A percentile compares a stretch with the other conserved stretches of the same genome.
Conservation (phyloP, 2,113 vertebrate species). For the Mohoua ochrocephala region DNA sequence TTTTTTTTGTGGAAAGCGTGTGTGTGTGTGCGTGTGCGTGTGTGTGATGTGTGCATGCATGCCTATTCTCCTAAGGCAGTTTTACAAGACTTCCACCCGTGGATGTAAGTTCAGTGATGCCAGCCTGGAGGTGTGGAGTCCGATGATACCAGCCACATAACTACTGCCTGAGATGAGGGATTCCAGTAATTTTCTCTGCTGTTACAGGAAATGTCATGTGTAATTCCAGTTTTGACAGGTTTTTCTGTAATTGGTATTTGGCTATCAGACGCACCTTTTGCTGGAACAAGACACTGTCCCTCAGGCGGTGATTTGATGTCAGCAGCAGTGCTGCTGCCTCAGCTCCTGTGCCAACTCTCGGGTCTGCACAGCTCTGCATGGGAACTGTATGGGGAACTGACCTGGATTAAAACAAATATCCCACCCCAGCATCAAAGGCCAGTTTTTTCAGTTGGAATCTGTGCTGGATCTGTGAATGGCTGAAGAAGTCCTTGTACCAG, state of each 20-base stretch:
- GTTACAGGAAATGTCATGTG: background rate
- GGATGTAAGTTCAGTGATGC: background rate
- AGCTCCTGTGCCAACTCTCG: fast-evolving
- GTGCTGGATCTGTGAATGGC: background rate
- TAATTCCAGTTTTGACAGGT: conserved; percentile 14
- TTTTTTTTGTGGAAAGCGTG: background rate
- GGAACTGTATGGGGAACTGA: background rate
- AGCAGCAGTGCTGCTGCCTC: background rate
- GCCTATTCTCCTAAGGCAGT: background rate
- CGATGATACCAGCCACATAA: fast-evolving
- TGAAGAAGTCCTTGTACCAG: background rate
- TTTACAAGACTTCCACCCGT: background rate
- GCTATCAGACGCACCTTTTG: background rate
- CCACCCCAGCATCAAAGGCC: background rate
- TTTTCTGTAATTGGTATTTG: background rate
- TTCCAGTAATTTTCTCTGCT: background rate
- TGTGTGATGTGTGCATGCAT: background rate
- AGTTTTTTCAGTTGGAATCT: background rate
- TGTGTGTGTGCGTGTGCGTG: no score
- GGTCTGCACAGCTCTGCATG: background rate
- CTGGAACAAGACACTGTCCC: background rate
- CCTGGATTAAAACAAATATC: background rate
- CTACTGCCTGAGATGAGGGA: background rate
- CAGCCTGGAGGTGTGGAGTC: background rate
- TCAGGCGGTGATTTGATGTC: background rate